These are phyloP conservation scores for Nyleta sp. DNA, from an alignment of 2,888 invertebrate species.

Conservation along the genomic window DNA sequence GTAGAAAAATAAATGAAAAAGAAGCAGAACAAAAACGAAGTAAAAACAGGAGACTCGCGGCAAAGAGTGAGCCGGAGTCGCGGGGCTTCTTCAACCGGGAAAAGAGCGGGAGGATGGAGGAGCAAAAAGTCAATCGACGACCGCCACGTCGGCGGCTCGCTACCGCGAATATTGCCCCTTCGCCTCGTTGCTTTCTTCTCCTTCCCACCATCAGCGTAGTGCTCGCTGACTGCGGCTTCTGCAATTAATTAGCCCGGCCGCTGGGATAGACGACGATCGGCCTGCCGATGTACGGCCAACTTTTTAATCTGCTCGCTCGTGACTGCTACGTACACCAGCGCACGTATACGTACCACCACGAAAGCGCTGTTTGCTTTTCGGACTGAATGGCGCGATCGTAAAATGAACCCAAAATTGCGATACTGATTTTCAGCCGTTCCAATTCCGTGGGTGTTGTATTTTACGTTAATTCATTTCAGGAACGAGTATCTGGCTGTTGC, in stretches of 20 bases:
- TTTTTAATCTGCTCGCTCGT: constrained; percentile 76
- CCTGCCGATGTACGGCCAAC: constrained; percentile 76
- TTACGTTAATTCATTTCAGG: too few species aligned
- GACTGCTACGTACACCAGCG: constrained; percentile 68
- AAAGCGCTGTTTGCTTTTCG: too few species aligned
- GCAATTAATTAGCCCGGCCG: constrained; percentile 77
- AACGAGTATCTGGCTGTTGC: too few species aligned
- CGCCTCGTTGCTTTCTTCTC: constrained; percentile 46
- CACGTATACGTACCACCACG: too few species aligned
- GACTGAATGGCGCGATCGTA: too few species aligned
- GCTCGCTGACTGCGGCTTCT: constrained; percentile 69
- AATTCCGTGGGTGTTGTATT: too few species aligned
- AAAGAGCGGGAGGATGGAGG: constrained; percentile 45
- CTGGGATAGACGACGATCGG: constrained; percentile 70
- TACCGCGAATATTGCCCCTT: constrained; percentile 39
- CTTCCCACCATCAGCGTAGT: constrained; percentile 36
- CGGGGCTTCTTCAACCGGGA: neutral
- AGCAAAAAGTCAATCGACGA: constrained; percentile 76
- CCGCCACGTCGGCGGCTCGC: constrained; percentile 57
- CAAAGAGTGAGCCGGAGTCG: neutral
- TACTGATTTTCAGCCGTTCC: too few species aligned
- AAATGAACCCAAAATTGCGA: too few species aligned
- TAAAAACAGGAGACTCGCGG: neutral
- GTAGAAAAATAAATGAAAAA: too few species aligned
- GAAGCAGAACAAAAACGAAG: too few species aligned